Percentiles rank a stretch among this genome's conserved stretches.
These are phyloP conservation scores for Prenolepis imparis DNA, from an alignment of 2,888 invertebrate species.

Conservation along the genomic window DNA sequence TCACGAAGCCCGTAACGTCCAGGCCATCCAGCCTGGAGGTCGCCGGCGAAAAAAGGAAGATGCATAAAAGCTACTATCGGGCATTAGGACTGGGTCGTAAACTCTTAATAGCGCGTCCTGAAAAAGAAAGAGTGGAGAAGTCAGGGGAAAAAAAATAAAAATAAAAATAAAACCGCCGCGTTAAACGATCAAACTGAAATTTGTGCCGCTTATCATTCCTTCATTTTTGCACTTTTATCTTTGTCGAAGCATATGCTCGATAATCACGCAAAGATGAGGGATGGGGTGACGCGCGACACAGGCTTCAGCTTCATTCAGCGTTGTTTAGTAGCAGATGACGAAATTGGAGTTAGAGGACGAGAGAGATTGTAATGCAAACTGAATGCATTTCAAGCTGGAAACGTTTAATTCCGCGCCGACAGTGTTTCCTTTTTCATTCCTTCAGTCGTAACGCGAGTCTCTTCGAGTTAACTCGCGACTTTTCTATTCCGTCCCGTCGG, in stretches of 20 bases:
- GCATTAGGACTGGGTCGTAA: slow-evolving; percentile 34
- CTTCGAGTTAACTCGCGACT: slow-evolving; percentile 47
- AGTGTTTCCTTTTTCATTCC: background rate
- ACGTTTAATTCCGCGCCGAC: background rate
- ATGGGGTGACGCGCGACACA: too few relatives aligned
- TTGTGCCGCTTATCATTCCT: background rate
- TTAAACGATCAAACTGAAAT: slow-evolving; percentile 23
- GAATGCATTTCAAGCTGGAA: background rate
- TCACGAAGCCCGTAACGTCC: slow-evolving; percentile 52
- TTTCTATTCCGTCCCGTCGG: slow-evolving; percentile 35
- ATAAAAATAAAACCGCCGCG: background rate
- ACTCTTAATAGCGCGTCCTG: slow-evolving; percentile 16
- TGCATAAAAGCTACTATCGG: slow-evolving; percentile 40
- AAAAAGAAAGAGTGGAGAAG: background rate
- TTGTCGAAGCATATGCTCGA: background rate
- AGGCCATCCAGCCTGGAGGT: slow-evolving; percentile 17
- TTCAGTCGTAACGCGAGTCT: background rate
- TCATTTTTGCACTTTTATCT: background rate
- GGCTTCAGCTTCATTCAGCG: too few relatives aligned
- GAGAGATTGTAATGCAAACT: background rate
- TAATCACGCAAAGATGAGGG: background rate
- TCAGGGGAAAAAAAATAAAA: background rate
- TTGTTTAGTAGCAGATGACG: slow-evolving; percentile 8
- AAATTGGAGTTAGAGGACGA: background rate
- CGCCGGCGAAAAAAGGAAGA: slow-evolving; percentile 38